Conservation (phyloP, 2,888 invertebrate species). For the Perithous albicinctus region DNA sequence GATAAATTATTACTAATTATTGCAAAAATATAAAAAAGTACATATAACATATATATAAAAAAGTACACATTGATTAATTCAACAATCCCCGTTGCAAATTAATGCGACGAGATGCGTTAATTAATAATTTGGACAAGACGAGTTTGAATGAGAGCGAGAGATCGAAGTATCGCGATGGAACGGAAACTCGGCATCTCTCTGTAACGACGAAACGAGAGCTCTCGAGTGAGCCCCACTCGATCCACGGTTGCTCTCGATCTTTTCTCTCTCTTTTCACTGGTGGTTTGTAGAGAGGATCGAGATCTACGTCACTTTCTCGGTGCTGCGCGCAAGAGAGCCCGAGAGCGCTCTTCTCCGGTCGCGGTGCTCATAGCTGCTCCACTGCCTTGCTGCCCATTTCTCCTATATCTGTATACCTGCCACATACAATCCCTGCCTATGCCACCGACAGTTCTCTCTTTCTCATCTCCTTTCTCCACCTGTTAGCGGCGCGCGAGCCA, state of each 20-base stretch:
- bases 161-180: conserved; percentile 36
- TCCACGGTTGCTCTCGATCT: conserved; percentile 58
- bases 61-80: too few species aligned
- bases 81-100: too few species aligned
- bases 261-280: conserved; percentile 58
- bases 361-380: conserved; percentile 33
- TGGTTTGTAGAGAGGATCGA: conserved; percentile 55
- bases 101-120: not conserved
- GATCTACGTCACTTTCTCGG: conserved; percentile 67
- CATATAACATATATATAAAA: too few species aligned
- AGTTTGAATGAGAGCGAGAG: conserved; percentile 20
- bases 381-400: conserved; percentile 5
- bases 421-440: not conserved
- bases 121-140: not conserved
- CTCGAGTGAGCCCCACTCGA: conserved; percentile 56
- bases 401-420: conserved; percentile 16
- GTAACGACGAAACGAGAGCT: conserved; percentile 41
- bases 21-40: too few species aligned
- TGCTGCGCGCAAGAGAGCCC: conserved; percentile 37
- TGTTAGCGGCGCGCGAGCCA: conserved; percentile 55
- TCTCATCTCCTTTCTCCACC: conserved; percentile 67
- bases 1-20: too few species aligned
- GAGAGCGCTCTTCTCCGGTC: conserved; percentile 47
- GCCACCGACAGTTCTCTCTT: conserved; percentile 46
- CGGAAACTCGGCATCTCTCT: conserved; percentile 43